Percentiles rank a stretch among this genome's conserved stretches.
These are phyloP conservation scores for Papilio aristodemus DNA, from an alignment of 1,140 invertebrate species.

Conservation along the genomic window DNA sequence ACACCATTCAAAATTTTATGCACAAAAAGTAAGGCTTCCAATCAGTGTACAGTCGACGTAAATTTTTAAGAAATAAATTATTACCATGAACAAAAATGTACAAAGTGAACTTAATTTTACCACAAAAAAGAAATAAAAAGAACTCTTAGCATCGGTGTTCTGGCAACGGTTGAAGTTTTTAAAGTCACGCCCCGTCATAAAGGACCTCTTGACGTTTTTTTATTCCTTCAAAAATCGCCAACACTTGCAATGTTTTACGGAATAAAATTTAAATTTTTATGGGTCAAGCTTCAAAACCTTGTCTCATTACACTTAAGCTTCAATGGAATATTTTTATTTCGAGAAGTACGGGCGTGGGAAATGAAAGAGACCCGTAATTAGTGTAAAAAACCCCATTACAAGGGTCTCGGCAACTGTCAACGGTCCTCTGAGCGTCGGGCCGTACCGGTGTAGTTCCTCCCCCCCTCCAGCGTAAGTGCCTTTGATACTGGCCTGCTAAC, in stretches of 20 bases:
- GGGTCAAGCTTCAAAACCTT: conserved; percentile 26
- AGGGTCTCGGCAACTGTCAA: conserved; percentile 44
- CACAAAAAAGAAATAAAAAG: conserved; percentile 3
- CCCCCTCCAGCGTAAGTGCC: conserved; percentile 38
- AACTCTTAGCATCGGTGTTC: background rate
- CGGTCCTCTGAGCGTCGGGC: conserved; percentile 32
- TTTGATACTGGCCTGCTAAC: conserved; percentile 47
- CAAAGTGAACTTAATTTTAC: conserved; percentile 3
- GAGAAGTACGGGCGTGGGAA: conserved; percentile 34
- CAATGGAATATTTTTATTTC: conserved; percentile 11
- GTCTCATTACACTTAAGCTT: conserved; percentile 27
- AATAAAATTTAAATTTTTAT: conserved; percentile 20
- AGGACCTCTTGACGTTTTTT: conserved; percentile 16
- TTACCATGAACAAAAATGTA: background rate
- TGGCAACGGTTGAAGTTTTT: background rate
- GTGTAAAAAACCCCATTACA: conserved; percentile 49
- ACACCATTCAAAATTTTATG: background rate
- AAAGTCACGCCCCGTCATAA: background rate
- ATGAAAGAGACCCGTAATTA: conserved; percentile 51
- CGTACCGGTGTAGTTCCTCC: conserved; percentile 21
- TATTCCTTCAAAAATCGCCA: conserved; percentile 21
- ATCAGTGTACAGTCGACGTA: background rate
- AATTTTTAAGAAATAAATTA: background rate
- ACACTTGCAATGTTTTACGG: conserved; percentile 14
- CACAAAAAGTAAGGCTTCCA: background rate